These are phyloP conservation scores for Spicauda simplicius DNA, from an alignment of 2,888 invertebrate genomes.

Conservation along the genomic window DNA sequence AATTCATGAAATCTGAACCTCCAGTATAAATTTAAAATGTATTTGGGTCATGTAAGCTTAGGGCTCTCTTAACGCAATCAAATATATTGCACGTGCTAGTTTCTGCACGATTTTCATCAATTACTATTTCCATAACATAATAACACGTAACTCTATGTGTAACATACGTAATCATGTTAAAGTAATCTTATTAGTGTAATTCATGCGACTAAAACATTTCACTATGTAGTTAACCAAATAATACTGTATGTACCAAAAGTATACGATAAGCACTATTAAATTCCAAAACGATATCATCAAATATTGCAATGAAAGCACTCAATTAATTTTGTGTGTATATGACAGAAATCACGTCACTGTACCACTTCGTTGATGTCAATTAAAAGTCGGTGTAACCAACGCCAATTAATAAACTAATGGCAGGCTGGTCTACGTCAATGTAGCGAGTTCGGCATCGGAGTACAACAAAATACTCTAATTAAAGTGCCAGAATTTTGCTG, in stretches of 20 bases:
- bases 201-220: too few species aligned
- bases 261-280: neutral
- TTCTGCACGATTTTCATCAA: neutral
- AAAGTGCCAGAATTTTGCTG: neutral
- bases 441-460: neutral
- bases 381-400: slow-evolving; percentile 22
- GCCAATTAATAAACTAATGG: slow-evolving; percentile 24
- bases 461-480: slow-evolving; percentile 10
- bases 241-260: neutral
- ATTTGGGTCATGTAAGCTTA: slow-evolving; percentile 14
- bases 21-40: slow-evolving; percentile 1
- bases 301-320: neutral
- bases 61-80: slow-evolving; percentile 5
- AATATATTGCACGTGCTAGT: neutral
- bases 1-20: slow-evolving; percentile 38
- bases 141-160: neutral
- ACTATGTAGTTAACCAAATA: neutral
- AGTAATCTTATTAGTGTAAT: neutral
- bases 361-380: slow-evolving; percentile 5
- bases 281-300: neutral
- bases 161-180: neutral
- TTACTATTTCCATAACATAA: neutral
- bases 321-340: neutral
- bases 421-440: slow-evolving; percentile 6
- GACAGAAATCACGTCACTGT: neutral